phyloP scores from a whole-genome alignment of 2,113 vertebrate genomes.

The Megaleporinus macrocephalus region DNA sequence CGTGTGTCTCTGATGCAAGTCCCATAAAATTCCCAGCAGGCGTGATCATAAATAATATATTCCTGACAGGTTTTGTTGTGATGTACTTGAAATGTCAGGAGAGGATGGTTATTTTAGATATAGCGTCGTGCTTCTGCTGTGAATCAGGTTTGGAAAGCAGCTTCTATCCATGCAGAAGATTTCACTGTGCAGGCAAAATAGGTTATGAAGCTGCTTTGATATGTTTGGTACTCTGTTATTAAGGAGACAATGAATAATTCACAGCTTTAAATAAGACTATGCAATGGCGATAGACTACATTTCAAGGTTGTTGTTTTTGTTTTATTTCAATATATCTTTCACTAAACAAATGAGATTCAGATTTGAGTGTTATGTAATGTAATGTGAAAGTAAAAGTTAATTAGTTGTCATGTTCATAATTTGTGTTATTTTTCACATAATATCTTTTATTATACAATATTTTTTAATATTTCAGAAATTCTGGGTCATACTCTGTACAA shows the following conservation, averaged over 20 bases:
- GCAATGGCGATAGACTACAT: neutral
- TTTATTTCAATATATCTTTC: neutral
- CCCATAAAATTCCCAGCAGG: neutral
- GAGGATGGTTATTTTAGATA: neutral
- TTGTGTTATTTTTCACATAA: too few species aligned
- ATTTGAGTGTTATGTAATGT: too few species aligned
- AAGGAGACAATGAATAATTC: slow-evolving; percentile 5
- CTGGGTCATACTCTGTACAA: too few species aligned
- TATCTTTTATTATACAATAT: too few species aligned
- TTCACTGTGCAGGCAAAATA: neutral
- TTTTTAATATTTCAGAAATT: too few species aligned
- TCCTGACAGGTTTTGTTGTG: neutral
- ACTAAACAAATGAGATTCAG: too few species aligned
- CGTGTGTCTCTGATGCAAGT: neutral
- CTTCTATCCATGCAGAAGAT: neutral
- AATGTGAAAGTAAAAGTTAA: too few species aligned
- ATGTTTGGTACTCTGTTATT: neutral
- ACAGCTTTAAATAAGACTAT: neutral
- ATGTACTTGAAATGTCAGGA: neutral
- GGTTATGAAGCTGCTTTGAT: slow-evolving; percentile 6
- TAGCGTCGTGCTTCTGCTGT: neutral
- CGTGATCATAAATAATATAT: neutral
- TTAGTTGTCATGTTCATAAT: too few species aligned
- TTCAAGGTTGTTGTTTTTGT: neutral
- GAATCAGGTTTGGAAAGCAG: neutral